Base-by-base conservation (phyloP, 1,140 invertebrate species). In the Pseudoatta argentina region DNA sequence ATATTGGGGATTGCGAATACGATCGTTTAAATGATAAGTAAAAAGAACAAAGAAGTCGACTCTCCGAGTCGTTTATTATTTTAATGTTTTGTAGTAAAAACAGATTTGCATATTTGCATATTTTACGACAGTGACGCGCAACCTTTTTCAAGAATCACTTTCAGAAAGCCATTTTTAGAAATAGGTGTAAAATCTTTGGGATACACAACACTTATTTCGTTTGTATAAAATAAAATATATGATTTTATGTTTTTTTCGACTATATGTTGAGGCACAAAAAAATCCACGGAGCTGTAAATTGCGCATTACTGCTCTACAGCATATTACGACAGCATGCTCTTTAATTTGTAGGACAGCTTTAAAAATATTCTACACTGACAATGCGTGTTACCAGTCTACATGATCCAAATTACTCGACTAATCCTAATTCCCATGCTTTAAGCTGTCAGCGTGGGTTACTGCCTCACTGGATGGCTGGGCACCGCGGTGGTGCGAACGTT, bases 381-480 rank as follows among this genome's bases (percentile, higher is more conserved):
- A 44, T 10, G 39, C 24, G 21, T 14, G 18, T 8, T 14, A 8
- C 34, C 16, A 5, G 10, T 16, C 24, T 51, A 34, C 12, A 1
- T 67, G 77, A 3, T 44, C 10, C n/a, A 48, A 51, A 7, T 30
- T 75, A 61, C 59, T 51, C 14, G 34, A 73, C 27, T 83, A 83
- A 61, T 83, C 48, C 18, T 75, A 7, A 66, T 69, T 78, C 51
- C 27, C 67, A 57, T 86, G 18, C n/a, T 81, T 85, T 87, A 78
- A 96, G 96, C 96, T 91, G 96, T 96, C 4, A 96, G 96, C 89
- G 94, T 96, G 59, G 96, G 96, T 66, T 96, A 96, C 85, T 96
- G 96, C 48, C 88, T 96, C 39, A 96, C 96, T 2, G 96, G 96
- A 5, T 95, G 96, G 92, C 86, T 96, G 64, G 96, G 96, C 4